Conservation (phyloP, 2,797 vertebrate genomes). For the Amazonetta brasiliensis region DNA sequence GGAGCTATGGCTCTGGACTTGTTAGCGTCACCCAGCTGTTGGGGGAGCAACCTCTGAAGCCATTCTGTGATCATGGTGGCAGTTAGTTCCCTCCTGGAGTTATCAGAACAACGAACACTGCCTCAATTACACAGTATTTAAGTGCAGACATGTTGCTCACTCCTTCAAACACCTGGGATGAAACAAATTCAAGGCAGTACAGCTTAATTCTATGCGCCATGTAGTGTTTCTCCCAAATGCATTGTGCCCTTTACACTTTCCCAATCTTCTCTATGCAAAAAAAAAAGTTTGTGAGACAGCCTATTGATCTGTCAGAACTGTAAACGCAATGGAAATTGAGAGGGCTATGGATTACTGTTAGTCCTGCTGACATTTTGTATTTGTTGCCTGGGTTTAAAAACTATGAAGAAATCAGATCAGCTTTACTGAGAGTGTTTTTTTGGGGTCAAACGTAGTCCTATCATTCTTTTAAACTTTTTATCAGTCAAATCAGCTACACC, state of each 20-base stretch:
- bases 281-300: neutral
- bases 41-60: neutral
- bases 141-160: neutral
- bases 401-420: neutral
- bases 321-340: neutral
- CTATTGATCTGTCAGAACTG: neutral
- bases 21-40: neutral
- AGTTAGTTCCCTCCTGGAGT: neutral
- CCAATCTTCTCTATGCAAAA: neutral
- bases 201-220: neutral
- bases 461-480: neutral
- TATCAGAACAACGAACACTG: neutral
- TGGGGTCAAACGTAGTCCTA: neutral
- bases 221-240: neutral
- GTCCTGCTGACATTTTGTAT: neutral
- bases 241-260: neutral
- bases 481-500: neutral
- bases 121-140: neutral
- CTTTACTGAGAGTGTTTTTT: neutral
- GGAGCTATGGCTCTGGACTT: neutral
- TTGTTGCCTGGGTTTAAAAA: neutral
- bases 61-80: neutral
- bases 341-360: neutral
- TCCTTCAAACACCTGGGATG: neutral
- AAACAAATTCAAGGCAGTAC: neutral